Evolutionary conservation across 2,113 vertebrate species (phyloP), one percentile per base, ranked within the genome.

Genomic region (Phyllopteryx taeniolatus): DNA sequence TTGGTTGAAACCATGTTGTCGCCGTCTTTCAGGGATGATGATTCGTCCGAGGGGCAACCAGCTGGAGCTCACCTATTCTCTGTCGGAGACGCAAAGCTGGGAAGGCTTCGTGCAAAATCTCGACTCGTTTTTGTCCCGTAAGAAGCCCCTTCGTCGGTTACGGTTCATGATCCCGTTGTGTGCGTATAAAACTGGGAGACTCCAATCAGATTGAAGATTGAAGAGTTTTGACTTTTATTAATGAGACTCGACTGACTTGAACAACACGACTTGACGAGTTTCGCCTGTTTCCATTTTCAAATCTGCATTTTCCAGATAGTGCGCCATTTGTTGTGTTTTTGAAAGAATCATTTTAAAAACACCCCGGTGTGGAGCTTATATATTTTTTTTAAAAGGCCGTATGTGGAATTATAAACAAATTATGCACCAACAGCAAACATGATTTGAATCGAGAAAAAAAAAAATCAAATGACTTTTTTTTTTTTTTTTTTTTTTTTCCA

Each of bases 41-140:
- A 91, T 91, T 63, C 90, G 86, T 77, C 90, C 90, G 0, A 85
- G 81, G 35, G 90, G 88, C 0, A 79, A 89, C 2, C 84, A 86
- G 75, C 76, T 91, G 75, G 86, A 90, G 33, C 87, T 91, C 64
- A 66, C 39, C 0, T 90, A 77, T 75, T 84, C 83, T 0, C 19
- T 77, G 0, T 83, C 83, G 0, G 51, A 87, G 31, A 74, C 74
- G 0, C 75, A 88, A 57, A 90, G 70, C 66, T 90, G 84, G 83
- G 70, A 76, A 33, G 39, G 62, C 2, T 77, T 89, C 1, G 53
- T 73, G 61, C 62, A 82, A 0, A 88, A 75, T 47, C 85, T 91
- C 14, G 73, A 91, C 67, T 35, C 3, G 53, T 90, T 91, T 74
- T 78, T 91, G 1, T 68, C 79, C 1, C 53, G 88, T 91, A 71